Base-by-base conservation (phyloP, 2,888 invertebrate species). In the Proisotoma minuta region DNA sequence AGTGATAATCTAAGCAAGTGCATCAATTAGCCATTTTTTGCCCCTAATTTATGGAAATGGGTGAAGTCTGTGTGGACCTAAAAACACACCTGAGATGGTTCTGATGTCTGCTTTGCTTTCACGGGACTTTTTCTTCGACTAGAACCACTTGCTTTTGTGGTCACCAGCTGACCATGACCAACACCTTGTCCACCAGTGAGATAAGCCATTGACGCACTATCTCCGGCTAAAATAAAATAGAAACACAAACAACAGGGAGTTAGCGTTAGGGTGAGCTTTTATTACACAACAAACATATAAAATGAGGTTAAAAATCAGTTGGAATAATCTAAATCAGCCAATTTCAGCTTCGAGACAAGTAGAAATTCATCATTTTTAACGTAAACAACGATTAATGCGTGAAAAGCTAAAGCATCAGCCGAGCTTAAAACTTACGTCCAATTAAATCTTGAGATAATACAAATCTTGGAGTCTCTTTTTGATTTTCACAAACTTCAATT, bases 361-460 rank as follows among this genome's bases (percentile, higher is more conserved):
- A n/a, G n/a, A n/a, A n/a, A n/a, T n/a, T n/a, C n/a, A n/a, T n/a
- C n/a, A n/a, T n/a, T n/a, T n/a, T n/a, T n/a, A n/a, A n/a, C n/a
- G n/a, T n/a, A n/a, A n/a, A n/a, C n/a, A n/a, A n/a, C n/a, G n/a
- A n/a, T n/a, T n/a, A n/a, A n/a, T n/a, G n/a, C n/a, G n/a, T n/a
- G n/a, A n/a, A n/a, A n/a, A n/a, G n/a, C n/a, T n/a, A n/a, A n/a
- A n/a, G n/a, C n/a, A n/a, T n/a, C n/a, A n/a, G n/a, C n/a, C n/a
- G n/a, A n/a, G n/a, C n/a, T n/a, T n/a, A n/a, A n/a, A n/a, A n/a
- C n/a, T n/a, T n/a, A 43, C 43, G 5, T 43, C 43, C 43, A 5
- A 58, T 39, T n/a, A 63, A 49, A 56, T 63, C 63, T 43, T 63
- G 63, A 40, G 63, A 63, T 8, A 63, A 52, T 8, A 63, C 40